Evolutionary conservation across 2,888 invertebrate species (phyloP), one percentile per base, ranked within the genome.

Genomic region (Scelioninae gen. 2): DNA sequence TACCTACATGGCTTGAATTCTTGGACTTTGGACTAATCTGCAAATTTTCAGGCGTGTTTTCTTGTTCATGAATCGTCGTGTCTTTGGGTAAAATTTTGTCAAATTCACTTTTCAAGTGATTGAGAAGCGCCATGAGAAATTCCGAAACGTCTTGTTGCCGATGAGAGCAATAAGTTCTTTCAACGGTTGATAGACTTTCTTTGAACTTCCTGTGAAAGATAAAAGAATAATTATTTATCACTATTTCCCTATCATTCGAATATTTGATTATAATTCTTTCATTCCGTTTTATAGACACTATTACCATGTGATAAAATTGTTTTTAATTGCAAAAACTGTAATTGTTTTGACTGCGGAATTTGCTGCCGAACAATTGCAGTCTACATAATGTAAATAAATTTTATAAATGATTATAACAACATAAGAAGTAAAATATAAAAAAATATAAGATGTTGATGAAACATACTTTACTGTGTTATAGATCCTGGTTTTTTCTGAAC

Each of bases 91-190:
- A 50, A 3, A 76, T n/a, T 53, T 77, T 79, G 16, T 81, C 79
- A 16, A 80, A 82, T 15, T 84, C 83, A 3, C 75, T 75, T 73
- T 82, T 82, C 13, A 84, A 67, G 11, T 81, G 80, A 67, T 84
- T 84, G 9, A 84, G 67, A 31, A 84, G 79, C 35, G 78, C 81
- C 77, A 82, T 82, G 0, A 84, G 61, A 69, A 84, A 84, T 45
- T 84, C 84, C 0, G 83, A 82, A 1, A 83, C 84, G 73, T 84
- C 84, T 63, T 84, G 83, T 58, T 84, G 84, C 0, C 81, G 78
- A 63, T 81, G 79, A 2, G 82, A 81, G 9, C 81, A 78, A 70
- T 83, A 84, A 15, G 81, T 79, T 45, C 78, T 78, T 52, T 83
- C 82, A 2, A 84, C 55, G 22, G 76, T 63, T 13, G 77, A 75